These are phyloP conservation scores for Nomada flava DNA, from an alignment of 2,888 invertebrate genomes.

Conservation along the genomic window DNA sequence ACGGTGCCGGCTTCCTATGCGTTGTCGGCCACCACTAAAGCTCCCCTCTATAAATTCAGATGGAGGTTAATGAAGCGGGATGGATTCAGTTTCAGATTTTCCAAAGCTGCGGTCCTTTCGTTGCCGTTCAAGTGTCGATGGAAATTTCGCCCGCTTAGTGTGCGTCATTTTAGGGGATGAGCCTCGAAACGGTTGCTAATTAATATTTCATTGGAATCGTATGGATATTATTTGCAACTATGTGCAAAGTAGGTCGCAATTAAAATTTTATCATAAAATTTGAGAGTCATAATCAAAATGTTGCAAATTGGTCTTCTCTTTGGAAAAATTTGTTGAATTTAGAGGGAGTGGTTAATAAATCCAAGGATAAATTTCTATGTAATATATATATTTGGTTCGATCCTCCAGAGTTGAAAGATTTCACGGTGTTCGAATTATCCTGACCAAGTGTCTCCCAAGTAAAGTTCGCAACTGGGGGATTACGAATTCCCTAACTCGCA, in stretches of 20 bases:
- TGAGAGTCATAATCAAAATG: background rate
- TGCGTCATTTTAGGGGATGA: background rate
- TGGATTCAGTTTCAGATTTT: constrained; percentile 51
- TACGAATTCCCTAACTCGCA: constrained; percentile 46
- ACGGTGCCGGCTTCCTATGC: constrained; percentile 50
- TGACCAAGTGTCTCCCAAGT: constrained; percentile 11
- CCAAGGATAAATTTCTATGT: background rate
- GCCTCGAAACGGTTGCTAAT: background rate
- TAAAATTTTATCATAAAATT: background rate
- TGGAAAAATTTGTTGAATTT: background rate
- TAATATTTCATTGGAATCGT: background rate
- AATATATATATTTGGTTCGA: background rate
- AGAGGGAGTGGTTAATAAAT: constrained; percentile 18
- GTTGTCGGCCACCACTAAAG: constrained; percentile 49
- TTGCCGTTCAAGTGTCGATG: background rate
- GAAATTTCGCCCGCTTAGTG: constrained; percentile 3
- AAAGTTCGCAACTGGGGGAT: constrained; percentile 34
- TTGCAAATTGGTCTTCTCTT: no score
- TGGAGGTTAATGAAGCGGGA: constrained; percentile 59
- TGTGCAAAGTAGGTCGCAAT: background rate
- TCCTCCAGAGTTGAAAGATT: constrained; percentile 11
- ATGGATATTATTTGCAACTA: background rate
- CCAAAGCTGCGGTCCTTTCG: constrained; percentile 11
- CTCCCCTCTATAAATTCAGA: constrained; percentile 58
- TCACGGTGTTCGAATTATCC: constrained; percentile 23